phyloP scores from a whole-genome alignment of 2,888 invertebrate genomes.

The Catocala fraxini region DNA sequence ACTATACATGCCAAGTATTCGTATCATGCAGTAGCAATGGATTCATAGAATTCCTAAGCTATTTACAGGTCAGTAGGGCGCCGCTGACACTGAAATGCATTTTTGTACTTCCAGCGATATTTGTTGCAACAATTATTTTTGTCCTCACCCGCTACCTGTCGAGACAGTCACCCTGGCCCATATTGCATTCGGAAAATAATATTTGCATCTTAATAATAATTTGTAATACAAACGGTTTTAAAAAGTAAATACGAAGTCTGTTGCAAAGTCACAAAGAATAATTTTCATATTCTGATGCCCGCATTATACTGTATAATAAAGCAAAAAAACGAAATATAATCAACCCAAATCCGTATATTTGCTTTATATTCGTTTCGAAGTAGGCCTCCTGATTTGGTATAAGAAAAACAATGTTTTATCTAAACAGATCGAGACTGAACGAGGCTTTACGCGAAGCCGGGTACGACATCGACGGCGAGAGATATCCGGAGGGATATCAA shows the following conservation, averaged over 20 bases:
- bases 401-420: conserved; percentile 57
- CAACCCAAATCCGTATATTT: conserved; percentile 30
- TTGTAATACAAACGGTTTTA: not conserved
- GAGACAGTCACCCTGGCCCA: too few relatives aligned
- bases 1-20: not conserved
- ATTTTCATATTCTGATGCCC: conserved; percentile 1
- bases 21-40: conserved; percentile 12
- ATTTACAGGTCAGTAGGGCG: conserved; percentile 34
- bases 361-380: conserved; percentile 32
- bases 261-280: not conserved
- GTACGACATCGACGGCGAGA: conserved; percentile 94
- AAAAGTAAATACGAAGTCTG: not conserved
- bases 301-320: conserved; percentile 4
- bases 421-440: conserved; percentile 91
- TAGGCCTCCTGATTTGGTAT: conserved; percentile 37
- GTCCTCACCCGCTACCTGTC: too few relatives aligned
- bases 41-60: conserved; percentile 27
- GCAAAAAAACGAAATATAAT: conserved; percentile 9
- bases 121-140: conserved; percentile 4
- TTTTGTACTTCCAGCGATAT: conserved; percentile 22
- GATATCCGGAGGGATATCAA: conserved; percentile 97
- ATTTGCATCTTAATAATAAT: not conserved
- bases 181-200: too few relatives aligned
- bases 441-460: conserved; percentile 93
- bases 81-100: conserved; percentile 30